Conservation (phyloP, 1,140 invertebrate species). For the Drosophila pectinifera region DNA sequence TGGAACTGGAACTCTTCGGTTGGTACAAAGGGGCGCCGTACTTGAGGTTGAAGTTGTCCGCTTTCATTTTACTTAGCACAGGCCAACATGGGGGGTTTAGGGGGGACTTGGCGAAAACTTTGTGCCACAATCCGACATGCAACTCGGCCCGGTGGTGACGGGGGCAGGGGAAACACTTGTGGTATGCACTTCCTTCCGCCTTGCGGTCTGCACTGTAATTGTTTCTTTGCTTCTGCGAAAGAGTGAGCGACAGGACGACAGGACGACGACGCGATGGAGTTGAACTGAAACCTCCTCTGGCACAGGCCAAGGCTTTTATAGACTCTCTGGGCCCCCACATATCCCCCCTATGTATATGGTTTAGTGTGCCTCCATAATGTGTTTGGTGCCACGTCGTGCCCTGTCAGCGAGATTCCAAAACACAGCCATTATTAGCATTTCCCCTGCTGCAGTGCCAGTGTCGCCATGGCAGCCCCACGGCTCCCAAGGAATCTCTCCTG, state of each 20-base stretch:
- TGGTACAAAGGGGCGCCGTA: conserved; percentile 76
- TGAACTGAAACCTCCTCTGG: conserved; percentile 68
- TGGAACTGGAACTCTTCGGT: conserved; percentile 67
- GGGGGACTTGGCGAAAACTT: conserved; percentile 50
- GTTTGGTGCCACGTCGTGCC: conserved; percentile 81
- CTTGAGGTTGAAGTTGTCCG: conserved; percentile 75
- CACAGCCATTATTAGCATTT: conserved; percentile 69
- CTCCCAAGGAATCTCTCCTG: conserved; percentile 14
- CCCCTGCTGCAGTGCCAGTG: conserved; percentile 48
- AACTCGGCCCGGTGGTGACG: conserved; percentile 27
- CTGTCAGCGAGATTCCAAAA: conserved; percentile 68
- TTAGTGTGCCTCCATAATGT: conserved; percentile 77
- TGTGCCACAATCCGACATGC: conserved; percentile 67
- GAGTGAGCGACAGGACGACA: conserved; percentile 54
- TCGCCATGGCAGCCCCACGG: conserved; percentile 31
- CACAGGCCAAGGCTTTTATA: conserved; percentile 72
- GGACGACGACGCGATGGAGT: conserved; percentile 67
- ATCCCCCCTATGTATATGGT: conserved; percentile 51
- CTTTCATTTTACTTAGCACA: conserved; percentile 76
- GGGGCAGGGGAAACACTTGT: conserved; percentile 51
- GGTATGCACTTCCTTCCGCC: conserved; percentile 77
- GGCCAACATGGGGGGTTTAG: conserved; percentile 26
- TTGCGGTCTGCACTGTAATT: conserved; percentile 74
- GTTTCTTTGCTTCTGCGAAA: conserved; percentile 68
- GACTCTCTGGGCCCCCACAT: conserved; percentile 54